These are phyloP conservation scores for Lysandra coridon DNA, from an alignment of 2,888 invertebrate species.

Conservation along the genomic window DNA sequence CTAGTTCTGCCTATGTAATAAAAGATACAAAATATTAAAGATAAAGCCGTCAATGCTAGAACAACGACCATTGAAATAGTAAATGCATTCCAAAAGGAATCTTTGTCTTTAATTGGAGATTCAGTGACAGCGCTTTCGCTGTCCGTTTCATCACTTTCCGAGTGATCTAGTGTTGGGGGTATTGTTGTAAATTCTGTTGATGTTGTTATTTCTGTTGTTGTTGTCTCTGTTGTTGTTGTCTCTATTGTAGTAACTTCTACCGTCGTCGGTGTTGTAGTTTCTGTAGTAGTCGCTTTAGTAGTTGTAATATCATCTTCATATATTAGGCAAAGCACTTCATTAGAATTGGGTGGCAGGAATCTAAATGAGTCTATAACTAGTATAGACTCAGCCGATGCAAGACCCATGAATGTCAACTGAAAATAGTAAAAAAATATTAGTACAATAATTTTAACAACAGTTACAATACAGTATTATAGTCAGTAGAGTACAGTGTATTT, in stretches of 20 bases:
- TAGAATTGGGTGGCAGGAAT: slow-evolving; percentile 33
- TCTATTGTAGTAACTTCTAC: slow-evolving; percentile 14
- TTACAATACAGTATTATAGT: too few species aligned
- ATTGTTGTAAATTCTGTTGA: slow-evolving; percentile 14
- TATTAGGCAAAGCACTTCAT: slow-evolving; percentile 34
- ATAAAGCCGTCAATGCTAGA: slow-evolving; percentile 35
- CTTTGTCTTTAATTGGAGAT: background rate
- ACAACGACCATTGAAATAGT: slow-evolving; percentile 47
- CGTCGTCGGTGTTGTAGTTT: slow-evolving; percentile 23
- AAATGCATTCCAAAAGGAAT: slow-evolving; percentile 49
- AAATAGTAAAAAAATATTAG: slow-evolving; percentile 21
- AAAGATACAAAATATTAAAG: slow-evolving; percentile 42
- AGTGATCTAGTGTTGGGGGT: background rate
- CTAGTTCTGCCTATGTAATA: slow-evolving; percentile 49
- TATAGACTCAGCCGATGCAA: slow-evolving; percentile 32
- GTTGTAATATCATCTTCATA: slow-evolving; percentile 27
- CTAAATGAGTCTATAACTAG: slow-evolving; percentile 37
- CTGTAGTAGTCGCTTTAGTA: slow-evolving; percentile 13
- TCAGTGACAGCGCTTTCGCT: background rate
- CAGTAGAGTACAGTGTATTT: too few species aligned
- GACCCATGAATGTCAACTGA: slow-evolving; percentile 36
- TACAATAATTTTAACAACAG: too few species aligned
- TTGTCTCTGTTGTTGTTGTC: slow-evolving; percentile 8
- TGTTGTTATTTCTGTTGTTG: slow-evolving; percentile 5
- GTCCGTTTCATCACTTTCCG: background rate